A percentile compares a stretch with the other conserved stretches of the same genome.
Conservation (phyloP, 2,113 vertebrate genomes). For the Potamarius usumacintae region DNA sequence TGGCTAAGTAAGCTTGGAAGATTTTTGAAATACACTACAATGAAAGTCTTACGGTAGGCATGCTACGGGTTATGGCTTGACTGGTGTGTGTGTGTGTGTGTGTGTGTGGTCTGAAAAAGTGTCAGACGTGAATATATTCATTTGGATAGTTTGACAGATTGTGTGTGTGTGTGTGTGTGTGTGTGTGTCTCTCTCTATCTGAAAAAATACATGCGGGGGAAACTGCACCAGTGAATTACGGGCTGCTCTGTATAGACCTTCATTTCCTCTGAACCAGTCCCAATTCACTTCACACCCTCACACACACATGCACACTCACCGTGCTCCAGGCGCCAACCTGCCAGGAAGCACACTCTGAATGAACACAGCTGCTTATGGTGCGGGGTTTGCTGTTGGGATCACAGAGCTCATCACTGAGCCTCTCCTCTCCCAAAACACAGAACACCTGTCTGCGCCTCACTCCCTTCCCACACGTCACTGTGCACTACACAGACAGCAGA, state of each 20-base stretch:
- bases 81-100: background rate
- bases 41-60: background rate
- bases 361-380: conserved; percentile 76
- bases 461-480: conserved; percentile 89
- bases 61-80: background rate
- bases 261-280: conserved; percentile 25
- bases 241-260: conserved; percentile 10
- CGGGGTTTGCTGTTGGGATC: conserved; percentile 77
- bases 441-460: conserved; percentile 81
- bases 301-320: conserved; percentile 73
- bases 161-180: background rate
- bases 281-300: conserved; percentile 20
- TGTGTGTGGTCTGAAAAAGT: background rate
- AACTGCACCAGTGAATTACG: conserved; percentile 22
- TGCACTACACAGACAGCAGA: conserved; percentile 74
- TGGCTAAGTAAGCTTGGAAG: no score
- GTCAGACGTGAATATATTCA: background rate
- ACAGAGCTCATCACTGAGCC: conserved; percentile 82
- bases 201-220: background rate
- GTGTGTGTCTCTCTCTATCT: background rate
- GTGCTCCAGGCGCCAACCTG: conserved; percentile 89
- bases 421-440: conserved; percentile 79
- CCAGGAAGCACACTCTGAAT: conserved; percentile 85
- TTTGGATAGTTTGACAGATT: background rate
- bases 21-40: background rate